These are phyloP conservation scores for Onychostruthus taczanowskii DNA, from an alignment of 2,113 vertebrate genomes.

Conservation along the genomic window DNA sequence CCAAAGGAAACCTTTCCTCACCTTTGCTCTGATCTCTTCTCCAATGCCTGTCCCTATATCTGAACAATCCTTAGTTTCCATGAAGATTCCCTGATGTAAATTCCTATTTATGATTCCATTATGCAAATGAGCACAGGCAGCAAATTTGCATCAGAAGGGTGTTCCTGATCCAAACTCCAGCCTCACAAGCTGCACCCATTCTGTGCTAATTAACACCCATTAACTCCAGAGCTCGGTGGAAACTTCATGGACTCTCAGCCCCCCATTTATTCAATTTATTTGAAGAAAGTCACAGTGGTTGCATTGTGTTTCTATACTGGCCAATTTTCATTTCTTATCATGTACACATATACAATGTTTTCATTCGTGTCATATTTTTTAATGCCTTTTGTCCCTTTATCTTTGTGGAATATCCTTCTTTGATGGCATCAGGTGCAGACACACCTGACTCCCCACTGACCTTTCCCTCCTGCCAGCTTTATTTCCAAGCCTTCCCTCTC, in stretches of 20 bases:
- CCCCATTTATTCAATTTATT: neutral
- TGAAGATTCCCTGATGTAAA: neutral
- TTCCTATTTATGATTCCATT: neutral
- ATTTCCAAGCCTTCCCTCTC: neutral
- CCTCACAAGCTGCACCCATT: neutral
- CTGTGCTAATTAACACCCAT: slow-evolving; percentile 3
- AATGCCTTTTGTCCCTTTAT: neutral
- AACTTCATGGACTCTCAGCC: neutral
- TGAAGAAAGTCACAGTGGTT: neutral
- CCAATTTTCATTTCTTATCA: neutral
- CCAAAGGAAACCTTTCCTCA: neutral
- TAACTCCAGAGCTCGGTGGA: neutral
- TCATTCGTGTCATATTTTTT: neutral
- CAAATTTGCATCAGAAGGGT: neutral
- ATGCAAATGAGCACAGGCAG: neutral
- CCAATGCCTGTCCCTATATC: neutral
- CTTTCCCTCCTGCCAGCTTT: slow-evolving; percentile 26
- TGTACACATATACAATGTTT: accelerated
- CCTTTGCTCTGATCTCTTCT: neutral
- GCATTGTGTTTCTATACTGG: neutral
- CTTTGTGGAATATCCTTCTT: neutral
- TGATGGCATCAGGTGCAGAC: neutral
- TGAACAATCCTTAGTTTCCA: neutral
- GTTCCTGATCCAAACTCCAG: neutral
- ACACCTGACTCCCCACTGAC: neutral